A percentile compares a stretch with the other conserved stretches of the same genome.
Conservation (phyloP, 1,140 invertebrate species). For the Alviniconcha marisindica region DNA sequence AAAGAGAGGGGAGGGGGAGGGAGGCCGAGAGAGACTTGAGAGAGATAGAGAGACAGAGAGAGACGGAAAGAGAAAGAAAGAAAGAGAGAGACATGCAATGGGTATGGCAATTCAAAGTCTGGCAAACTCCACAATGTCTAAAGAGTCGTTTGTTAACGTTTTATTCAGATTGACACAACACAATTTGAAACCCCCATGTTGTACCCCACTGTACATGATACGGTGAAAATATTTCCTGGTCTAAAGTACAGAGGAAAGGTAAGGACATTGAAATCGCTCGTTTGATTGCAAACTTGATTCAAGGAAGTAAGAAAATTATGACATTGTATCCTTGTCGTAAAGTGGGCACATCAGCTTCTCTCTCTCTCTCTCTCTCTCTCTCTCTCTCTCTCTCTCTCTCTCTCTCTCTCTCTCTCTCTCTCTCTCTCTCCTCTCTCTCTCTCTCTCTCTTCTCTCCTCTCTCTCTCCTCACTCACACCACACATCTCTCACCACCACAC, state of each 20-base stretch:
- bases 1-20: too few relatives aligned
- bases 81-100: background rate
- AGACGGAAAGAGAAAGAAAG: background rate
- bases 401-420: background rate
- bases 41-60: background rate
- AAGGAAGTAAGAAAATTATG: too few relatives aligned
- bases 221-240: background rate
- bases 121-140: background rate
- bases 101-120: background rate
- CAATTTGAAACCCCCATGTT: background rate
- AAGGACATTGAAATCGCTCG: background rate
- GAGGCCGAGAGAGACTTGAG: too few relatives aligned
- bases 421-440: background rate
- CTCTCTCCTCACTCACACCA: background rate
- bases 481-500: background rate
- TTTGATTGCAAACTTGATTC: background rate
- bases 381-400: background rate
- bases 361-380: conserved; percentile 14
- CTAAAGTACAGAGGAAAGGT: background rate
- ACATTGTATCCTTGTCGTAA: too few relatives aligned
- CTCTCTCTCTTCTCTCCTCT: background rate
- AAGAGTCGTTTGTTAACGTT: background rate
- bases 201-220: background rate
- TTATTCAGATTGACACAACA: background rate
- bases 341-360: background rate